Conservation (phyloP, 2,888 invertebrate genomes). For the Hyposoter didymator region DNA sequence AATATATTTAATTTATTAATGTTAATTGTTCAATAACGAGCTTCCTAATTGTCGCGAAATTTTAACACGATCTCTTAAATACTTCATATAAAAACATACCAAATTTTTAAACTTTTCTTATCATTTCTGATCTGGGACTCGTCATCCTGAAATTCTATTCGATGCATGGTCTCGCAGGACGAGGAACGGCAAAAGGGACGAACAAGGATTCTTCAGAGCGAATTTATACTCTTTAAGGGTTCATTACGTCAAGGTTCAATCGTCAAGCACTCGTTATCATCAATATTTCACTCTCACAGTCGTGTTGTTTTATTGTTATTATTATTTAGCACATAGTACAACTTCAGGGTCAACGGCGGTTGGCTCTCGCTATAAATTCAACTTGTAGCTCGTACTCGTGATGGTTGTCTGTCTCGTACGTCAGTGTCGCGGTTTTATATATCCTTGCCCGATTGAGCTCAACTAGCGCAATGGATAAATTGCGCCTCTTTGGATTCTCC, state of each 20-base stretch:
- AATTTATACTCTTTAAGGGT: constrained; percentile 30
- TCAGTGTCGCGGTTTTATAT: constrained; percentile 61
- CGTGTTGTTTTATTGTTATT: background rate
- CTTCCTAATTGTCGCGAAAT: no score
- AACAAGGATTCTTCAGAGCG: constrained; percentile 46
- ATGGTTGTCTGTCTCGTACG: constrained; percentile 40
- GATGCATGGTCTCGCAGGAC: constrained; percentile 15
- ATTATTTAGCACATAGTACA: background rate
- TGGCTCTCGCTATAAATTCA: constrained; percentile 40
- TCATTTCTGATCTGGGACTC: no score
- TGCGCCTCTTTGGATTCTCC: constrained; percentile 69
- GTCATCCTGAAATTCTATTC: no score
- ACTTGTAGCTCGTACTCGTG: constrained; percentile 12
- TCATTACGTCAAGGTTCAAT: constrained; percentile 14
- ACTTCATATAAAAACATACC: no score
- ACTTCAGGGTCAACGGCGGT: constrained; percentile 52
- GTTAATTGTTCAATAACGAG: no score
- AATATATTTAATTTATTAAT: no score
- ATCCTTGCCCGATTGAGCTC: constrained; percentile 75
- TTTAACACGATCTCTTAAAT: no score
- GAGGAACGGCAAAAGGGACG: constrained; percentile 29
- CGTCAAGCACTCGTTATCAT: constrained; percentile 19
- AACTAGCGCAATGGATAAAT: constrained; percentile 81
- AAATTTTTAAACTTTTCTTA: no score
- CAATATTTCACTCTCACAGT: constrained; percentile 2